Evolutionary conservation across 2,888 invertebrate species (phyloP).

Genomic region (Euzetes globulus): DNA sequence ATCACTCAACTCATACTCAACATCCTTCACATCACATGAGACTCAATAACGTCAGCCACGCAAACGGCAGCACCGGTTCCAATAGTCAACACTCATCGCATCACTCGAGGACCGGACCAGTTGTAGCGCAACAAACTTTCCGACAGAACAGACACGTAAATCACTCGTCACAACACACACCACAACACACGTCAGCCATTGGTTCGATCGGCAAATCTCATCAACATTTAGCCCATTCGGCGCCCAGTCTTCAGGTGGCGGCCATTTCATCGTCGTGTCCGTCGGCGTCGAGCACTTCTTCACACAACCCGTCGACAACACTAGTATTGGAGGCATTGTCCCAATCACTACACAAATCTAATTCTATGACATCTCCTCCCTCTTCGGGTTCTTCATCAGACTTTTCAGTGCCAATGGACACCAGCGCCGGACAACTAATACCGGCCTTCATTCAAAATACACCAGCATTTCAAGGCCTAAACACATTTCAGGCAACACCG

Average conservation of each 20-base stretch:
- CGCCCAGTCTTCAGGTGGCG: conserved; percentile 7
- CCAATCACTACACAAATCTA: not conserved
- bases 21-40: not conserved
- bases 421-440: not conserved
- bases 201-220: not conserved
- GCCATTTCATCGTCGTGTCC: conserved; percentile 19
- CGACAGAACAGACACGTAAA: not conserved
- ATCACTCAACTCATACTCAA: not conserved
- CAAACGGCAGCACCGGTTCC: not conserved
- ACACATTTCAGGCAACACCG: not conserved
- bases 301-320: not conserved
- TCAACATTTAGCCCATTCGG: not conserved
- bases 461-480: not conserved
- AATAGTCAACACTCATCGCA: conserved; percentile 16
- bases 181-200: not conserved
- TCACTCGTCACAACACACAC: not conserved
- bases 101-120: conserved; percentile 1
- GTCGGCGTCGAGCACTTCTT: not conserved
- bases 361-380: conserved; percentile 9
- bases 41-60: conserved; percentile 11
- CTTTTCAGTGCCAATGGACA: conserved; percentile 17
- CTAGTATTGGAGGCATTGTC: not conserved
- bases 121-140: not conserved
- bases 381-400: conserved; percentile 25
- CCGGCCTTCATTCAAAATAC: conserved; percentile 6